Evolutionary conservation across 2,888 invertebrate genomes (phyloP).

Genomic region (Polymixis flavicincta): DNA sequence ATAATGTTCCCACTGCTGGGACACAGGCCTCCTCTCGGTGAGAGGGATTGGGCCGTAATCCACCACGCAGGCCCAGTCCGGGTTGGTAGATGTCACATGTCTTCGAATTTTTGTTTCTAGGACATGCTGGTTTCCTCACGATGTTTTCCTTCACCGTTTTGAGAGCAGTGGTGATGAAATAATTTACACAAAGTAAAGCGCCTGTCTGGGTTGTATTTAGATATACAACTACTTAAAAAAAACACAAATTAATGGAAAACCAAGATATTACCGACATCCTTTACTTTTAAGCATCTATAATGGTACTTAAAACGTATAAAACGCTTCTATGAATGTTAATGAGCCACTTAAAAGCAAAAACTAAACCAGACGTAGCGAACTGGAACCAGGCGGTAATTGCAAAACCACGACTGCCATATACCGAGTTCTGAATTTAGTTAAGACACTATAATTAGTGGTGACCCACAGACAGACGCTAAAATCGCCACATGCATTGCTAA

Average conservation of each 20-base stretch:
- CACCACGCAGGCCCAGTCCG: too few species aligned
- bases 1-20: too few species aligned
- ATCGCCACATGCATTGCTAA: slow-evolving; percentile 78
- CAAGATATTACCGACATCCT: not conserved
- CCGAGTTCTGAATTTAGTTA: slow-evolving; percentile 62
- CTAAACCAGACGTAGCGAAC: slow-evolving; percentile 21
- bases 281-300: slow-evolving; percentile 24
- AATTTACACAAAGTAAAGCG: too few species aligned
- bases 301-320: slow-evolving; percentile 22
- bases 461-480: slow-evolving; percentile 75
- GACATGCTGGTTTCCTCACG: too few species aligned
- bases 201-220: too few species aligned
- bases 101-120: too few species aligned
- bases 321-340: slow-evolving; percentile 27
- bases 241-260: not conserved
- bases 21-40: too few species aligned
- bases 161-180: too few species aligned
- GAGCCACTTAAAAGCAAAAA: slow-evolving; percentile 40
- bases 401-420: slow-evolving; percentile 51
- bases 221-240: not conserved
- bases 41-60: too few species aligned
- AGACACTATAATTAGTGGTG: slow-evolving; percentile 77
- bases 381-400: slow-evolving; percentile 47
- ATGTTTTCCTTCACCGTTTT: too few species aligned
- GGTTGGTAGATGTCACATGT: too few species aligned